A percentile compares a stretch with the other conserved stretches of the same genome.
phyloP scores from a whole-genome alignment of 1,140 invertebrate species.

The Aphidius ervi region DNA sequence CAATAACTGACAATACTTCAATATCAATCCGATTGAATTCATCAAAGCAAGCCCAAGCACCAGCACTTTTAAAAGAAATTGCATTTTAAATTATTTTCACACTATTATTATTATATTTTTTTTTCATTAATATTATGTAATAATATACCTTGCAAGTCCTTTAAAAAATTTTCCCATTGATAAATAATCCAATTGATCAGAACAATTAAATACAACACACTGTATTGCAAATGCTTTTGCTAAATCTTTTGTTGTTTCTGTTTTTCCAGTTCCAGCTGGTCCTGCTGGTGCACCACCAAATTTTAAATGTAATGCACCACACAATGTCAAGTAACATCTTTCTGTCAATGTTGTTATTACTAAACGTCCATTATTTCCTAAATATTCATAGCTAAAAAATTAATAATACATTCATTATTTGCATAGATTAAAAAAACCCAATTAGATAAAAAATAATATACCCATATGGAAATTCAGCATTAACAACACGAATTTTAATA shows the following conservation, averaged over 20 bases:
- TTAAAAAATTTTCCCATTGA: constrained; percentile 68
- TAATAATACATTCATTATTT: too few species aligned
- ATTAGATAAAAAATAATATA: constrained; percentile 10
- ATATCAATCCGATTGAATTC: constrained; percentile 75
- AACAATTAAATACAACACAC: constrained; percentile 76
- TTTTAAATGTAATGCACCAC: constrained; percentile 66
- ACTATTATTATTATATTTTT: constrained; percentile 7
- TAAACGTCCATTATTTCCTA: constrained; percentile 65
- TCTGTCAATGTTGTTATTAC: constrained; percentile 81
- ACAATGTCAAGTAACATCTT: constrained; percentile 66
- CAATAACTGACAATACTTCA: constrained; percentile 61
- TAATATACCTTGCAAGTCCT: constrained; percentile 50
- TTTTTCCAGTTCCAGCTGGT: constrained; percentile 73
- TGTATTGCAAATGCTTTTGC: constrained; percentile 72
- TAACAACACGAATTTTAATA: constrained; percentile 59
- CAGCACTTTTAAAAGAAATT: constrained; percentile 58
- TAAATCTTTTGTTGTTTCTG: constrained; percentile 72
- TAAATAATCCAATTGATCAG: constrained; percentile 68
- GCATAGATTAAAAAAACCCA: background rate
- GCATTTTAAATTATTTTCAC: background rate
- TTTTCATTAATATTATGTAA: too few species aligned
- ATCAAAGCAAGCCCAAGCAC: constrained; percentile 75
- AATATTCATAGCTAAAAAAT: constrained; percentile 59
- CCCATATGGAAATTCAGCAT: constrained; percentile 61
- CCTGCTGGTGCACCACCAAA: constrained; percentile 71